Evolutionary conservation across 1,140 invertebrate genomes (phyloP), one percentile per base, ranked within the genome.

Genomic region (Drosophila biarmipes): DNA sequence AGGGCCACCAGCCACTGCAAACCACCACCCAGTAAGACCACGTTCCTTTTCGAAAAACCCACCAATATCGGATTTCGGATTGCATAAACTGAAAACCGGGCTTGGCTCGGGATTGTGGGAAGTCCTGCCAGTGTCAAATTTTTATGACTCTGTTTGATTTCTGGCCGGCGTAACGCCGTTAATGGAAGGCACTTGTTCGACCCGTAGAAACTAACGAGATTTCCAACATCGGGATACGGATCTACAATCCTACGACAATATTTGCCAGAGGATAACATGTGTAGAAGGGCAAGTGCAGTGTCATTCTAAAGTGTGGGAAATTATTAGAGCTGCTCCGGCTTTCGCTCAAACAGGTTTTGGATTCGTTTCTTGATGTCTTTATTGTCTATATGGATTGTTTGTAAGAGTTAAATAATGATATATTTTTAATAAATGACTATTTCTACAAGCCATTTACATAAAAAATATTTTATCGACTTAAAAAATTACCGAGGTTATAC

Each of bases 111-210:
- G 64, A 64, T 81, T 80, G 78, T 78, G 87, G 73, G 64, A 90
- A 90, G 78, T 57, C 75, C 76, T 64, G 58, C 52, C 58, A 86
- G 79, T 90, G 78, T 78, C 87, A 90, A 74, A 87, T 87, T 90
- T 90, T 90, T 90, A 90, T 82, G 84, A 84, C 82, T 87, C 68
- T 89, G 84, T 87, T 87, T 87, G 84, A 87, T 89, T 87, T 89
- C 75, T 73, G 59, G 42, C 56, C 62, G 75, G 81, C 82, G 35
- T 37, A 76, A 73, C 59, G 82, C 79, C 75, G 71, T 42, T 87
- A 87, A 87, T 87, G 82, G 84, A 87, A 87, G 79, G 45, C 82
- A 89, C 82, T 89, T 89, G 82, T 79, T 77, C 85, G 49, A 73
- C 72, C 57, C 75, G 63, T 59, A 61, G 71, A 48, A 89, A 72